Conservation (phyloP, 1,140 invertebrate genomes). For the Halesus radiatus region DNA sequence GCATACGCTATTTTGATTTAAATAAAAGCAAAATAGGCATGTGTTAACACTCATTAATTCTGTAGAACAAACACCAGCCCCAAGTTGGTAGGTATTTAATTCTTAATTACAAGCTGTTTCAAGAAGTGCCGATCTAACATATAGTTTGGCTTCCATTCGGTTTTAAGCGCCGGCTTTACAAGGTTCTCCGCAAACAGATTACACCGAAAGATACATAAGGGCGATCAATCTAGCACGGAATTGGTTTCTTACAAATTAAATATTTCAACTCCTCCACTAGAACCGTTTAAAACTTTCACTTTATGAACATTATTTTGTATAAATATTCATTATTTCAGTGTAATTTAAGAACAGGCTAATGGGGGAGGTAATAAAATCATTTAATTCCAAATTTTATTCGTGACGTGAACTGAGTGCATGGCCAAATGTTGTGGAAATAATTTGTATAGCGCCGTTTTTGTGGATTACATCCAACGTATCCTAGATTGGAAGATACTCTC, state of each 20-base stretch:
- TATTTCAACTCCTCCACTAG: neutral
- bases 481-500: no score
- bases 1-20: neutral
- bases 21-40: constrained; percentile 8
- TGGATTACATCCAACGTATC: no score
- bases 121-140: constrained; percentile 26
- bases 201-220: constrained; percentile 29
- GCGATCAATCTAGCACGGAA: constrained; percentile 24
- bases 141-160: constrained; percentile 6
- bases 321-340: no score
- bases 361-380: no score
- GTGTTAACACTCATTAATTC: constrained; percentile 16
- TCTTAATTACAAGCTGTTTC: constrained; percentile 32
- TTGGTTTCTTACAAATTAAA: constrained; percentile 28
- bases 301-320: no score
- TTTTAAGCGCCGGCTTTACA: constrained; percentile 29
- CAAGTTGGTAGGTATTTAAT: constrained; percentile 28
- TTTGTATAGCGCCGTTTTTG: no score
- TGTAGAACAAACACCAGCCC: neutral
- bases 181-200: constrained; percentile 22
- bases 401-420: no score
- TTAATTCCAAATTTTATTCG: no score
- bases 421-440: no score
- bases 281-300: neutral
- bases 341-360: no score